Conservation (phyloP, 2,113 vertebrate species). For the Struthidea cinerea region DNA sequence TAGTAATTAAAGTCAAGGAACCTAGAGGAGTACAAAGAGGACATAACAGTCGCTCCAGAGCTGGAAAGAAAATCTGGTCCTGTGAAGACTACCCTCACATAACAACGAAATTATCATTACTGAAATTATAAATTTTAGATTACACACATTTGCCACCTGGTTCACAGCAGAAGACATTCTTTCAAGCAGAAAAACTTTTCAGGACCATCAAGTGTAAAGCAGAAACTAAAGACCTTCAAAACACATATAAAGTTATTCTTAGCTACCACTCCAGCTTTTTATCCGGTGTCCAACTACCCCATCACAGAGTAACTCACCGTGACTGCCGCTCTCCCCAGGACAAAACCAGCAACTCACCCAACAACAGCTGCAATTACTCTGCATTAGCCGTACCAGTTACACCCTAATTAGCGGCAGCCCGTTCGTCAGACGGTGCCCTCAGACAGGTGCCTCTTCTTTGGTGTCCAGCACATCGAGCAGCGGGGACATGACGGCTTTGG, state of each 20-base stretch:
- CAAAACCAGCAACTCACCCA: not conserved
- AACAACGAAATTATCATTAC: fast-evolving
- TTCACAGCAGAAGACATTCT: not conserved
- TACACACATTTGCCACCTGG: not conserved
- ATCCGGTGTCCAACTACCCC: not conserved
- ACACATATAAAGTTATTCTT: fast-evolving
- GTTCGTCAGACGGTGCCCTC: not conserved
- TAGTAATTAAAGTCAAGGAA: not conserved
- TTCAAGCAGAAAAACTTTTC: not conserved
- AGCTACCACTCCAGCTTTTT: not conserved
- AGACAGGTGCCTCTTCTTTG: not conserved
- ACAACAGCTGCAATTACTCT: not conserved
- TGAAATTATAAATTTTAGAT: not conserved
- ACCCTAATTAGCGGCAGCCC: not conserved
- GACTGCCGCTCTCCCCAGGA: not conserved
- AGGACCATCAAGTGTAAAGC: not conserved
- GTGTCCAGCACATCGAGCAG: not conserved
- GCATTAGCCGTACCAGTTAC: not conserved
- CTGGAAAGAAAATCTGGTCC: not conserved
- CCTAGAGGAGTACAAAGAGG: not conserved
- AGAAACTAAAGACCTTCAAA: not conserved
- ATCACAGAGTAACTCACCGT: not conserved
- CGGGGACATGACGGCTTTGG: not conserved
- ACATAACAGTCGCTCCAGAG: fast-evolving
- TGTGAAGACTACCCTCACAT: not conserved